Base-by-base conservation (phyloP, 2,888 invertebrate genomes). In the Dryobota labecula region DNA sequence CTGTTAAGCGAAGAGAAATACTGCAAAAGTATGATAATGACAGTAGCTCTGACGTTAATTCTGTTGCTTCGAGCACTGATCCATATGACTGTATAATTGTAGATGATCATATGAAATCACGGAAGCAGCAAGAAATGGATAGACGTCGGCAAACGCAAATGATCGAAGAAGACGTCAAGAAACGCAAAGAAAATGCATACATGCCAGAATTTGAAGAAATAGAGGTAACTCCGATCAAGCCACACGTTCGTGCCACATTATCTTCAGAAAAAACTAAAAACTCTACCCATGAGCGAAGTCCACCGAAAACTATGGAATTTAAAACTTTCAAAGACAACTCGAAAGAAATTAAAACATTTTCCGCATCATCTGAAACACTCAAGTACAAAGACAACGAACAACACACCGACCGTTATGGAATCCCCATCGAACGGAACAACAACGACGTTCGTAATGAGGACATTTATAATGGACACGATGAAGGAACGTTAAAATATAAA, bases 51-150 rank as follows among this genome's bases (percentile, higher is more conserved):
- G 97, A 97, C 83, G 96, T 96, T 53, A 95, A 96, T 90, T 97
- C 97, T 63, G 96, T 97, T 84, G 96, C 96, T 86, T 97, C 97
- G 61, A 97, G 97, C 88, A 97, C 97, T 61, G 97, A 97, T 94
- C 97, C 97, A 41, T 97, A 97, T 85, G 97, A 97, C 89, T 98
- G 98, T 89, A 98, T 98, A 83, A 97, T 98, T 65, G 98, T 98
- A 38, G 98, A 98, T 84, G 98, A 98, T 93, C 98, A 98, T 86
- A 96, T 94, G 96, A 95, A 93, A 78, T 92, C 94, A 83, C 91
- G 95, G 91, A 97, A 95, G 86, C 96, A 94, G 86, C 95, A 95
- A 91, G 95, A 95, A 89, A 86, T 93, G 79, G 95, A 95, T 76
- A 92, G 93, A 82, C 95, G 94, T 80, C 92, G 95, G n/a, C 94